A percentile compares a stretch with the other conserved stretches of the same genome.
Conservation (phyloP, 1,140 invertebrate genomes). For the Brachionus koreanus region DNA sequence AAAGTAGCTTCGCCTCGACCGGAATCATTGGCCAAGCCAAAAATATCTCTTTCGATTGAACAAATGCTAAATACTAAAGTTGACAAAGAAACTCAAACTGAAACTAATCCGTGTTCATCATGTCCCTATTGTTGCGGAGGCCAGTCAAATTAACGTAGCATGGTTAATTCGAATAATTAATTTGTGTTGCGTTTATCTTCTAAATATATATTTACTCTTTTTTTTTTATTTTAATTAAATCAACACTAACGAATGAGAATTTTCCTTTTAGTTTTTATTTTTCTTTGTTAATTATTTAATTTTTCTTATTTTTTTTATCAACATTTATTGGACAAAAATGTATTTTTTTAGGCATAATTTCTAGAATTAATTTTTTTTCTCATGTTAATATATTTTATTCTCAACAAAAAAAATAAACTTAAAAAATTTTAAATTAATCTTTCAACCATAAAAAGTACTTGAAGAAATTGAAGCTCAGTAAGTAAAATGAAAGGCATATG, state of each 20-base stretch:
- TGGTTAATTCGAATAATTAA: not conserved
- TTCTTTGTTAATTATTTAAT: constrained; percentile 22
- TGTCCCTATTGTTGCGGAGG: not conserved
- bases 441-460: too few relatives aligned
- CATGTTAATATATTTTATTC: not conserved
- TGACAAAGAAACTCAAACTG: constrained; percentile 34
- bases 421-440: constrained; percentile 4
- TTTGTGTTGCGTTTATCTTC: not conserved
- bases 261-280: not conserved
- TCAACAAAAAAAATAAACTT: not conserved
- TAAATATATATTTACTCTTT: not conserved
- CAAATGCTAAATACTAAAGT: constrained; percentile 37
- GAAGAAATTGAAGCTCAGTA: too few relatives aligned
- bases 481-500: too few relatives aligned
- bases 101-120: not conserved
- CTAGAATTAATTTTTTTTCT: not conserved
- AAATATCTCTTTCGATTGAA: constrained; percentile 15
- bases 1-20: not conserved
- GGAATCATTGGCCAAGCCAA: not conserved
- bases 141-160: not conserved
- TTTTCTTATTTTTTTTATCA: not conserved
- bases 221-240: not conserved
- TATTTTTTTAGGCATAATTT: not conserved
- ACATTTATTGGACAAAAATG: not conserved
- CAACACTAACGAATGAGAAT: not conserved